Base-by-base conservation (phyloP, 1,140 invertebrate genomes). In the Drosophila repletoides region DNA sequence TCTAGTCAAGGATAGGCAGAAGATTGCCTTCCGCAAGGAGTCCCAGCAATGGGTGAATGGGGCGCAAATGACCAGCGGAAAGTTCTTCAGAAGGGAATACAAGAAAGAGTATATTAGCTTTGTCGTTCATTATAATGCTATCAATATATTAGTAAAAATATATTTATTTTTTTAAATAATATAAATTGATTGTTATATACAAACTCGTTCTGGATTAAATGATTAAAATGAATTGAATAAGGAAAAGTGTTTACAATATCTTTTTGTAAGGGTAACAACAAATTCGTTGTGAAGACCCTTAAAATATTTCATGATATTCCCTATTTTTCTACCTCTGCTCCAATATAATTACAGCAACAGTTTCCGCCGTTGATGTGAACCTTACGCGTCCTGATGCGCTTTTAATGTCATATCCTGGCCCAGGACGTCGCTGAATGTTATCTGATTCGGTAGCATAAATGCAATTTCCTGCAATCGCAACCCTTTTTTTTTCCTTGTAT, bases 381-480 rank as follows among this genome's bases (percentile, higher is more conserved):
- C 40, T 29, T 64, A 33, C 49, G 34, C 55, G 69, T 53, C 40
- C 36, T 76, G 79, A 86, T 84, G 79, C 79, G 79, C 80, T 75
- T 84, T 87, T 86, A 86, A 86, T 86, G 80, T 63, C 58, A 86
- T 86, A 86, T 86, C 75, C 81, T 72, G 60, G 40, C 34, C 34
- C 48, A 43, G 61, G 43, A 36, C 52, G 40, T 48, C 22, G 31
- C 53, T 64, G 61, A 43, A 45, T 63, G 24, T 64, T 89, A 89
- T 89, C 87, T 83, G 87, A 88, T 87, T 86, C 74, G 58, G 48
- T 55, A 67, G 48, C 81, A 69, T 63, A 89, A 89, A 89, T 89
- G 83, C 83, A 89, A 89, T 89, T 89, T 89, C 87, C 79, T 70
- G 29, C 49, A 58, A 63, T 36, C 84, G 58, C 56, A 65, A 68